Evolutionary conservation across 2,888 invertebrate genomes (phyloP), one percentile per base, ranked within the genome.

Genomic region (Anoncus sp.): DNA sequence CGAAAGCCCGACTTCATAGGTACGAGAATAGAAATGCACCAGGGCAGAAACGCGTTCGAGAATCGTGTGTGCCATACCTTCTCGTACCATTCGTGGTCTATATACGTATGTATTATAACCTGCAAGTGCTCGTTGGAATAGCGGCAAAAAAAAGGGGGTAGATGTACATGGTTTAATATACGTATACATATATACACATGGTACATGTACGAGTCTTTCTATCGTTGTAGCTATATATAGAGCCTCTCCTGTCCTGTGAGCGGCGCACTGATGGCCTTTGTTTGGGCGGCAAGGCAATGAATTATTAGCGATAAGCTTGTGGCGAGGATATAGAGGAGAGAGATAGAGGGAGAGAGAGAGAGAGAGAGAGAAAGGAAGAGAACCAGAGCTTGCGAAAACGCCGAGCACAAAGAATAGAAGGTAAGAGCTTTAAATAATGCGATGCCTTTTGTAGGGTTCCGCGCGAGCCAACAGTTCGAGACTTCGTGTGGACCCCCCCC

Each of bases 351-450:
- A 57, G 53, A 24, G 55, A 43, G 31, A 67, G 67, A 40, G 53
- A 35, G 35, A 67, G 43, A 57, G 38, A 20, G 31, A 51, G 16
- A 40, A 43, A 18, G n/a, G 27, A 55, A 31, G 7, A 31, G 7
- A 31, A 10, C 45, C 6, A 72, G 85, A 81, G 85, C 82, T 82
- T 83, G 83, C n/a, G 86, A 83, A 84, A 84, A 86, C 81, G 80
- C 22, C 82, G 80, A 81, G 83, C 82, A 83, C 87, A 83, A 86
- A 87, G 87, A 87, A 85, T 84, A 79, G 81, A 83, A 81, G 79
- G 84, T 84, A 87, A 87, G 84, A 85, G 85, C 83, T 86, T 86
- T 87, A 86, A 87, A 87, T 87, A 87, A 87, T 87, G 85, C 86
- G 85, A 85, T 78, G 84, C 83, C 85, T 87, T 70, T 87, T 86